Percentiles rank a stretch among this genome's conserved stretches.
Evolutionary conservation across 2,797 vertebrate species (phyloP).

Genomic region (Macroramphosus scolopax): DNA sequence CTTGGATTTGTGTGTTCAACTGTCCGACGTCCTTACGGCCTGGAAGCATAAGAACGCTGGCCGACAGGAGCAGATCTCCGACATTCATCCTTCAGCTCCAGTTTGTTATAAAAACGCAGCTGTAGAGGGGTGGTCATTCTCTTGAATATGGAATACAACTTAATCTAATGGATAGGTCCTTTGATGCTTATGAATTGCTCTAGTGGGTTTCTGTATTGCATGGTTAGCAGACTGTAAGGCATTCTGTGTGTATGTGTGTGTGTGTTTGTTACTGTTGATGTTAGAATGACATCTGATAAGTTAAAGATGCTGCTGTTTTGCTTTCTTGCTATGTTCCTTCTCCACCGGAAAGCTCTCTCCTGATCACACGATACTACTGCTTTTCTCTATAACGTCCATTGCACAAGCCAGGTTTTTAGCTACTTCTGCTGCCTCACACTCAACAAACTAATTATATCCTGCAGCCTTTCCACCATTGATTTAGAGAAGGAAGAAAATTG

Average conservation of each 20-base stretch:
- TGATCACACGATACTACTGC: neutral
- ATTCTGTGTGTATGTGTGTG: conserved; percentile 49
- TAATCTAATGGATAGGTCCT: conserved; percentile 59
- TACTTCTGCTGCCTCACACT: too few species aligned
- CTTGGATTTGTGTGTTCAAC: conserved; percentile 22
- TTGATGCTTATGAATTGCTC: conserved; percentile 37
- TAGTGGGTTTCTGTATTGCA: conserved; percentile 41
- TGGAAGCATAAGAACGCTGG: conserved; percentile 40
- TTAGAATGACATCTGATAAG: conserved; percentile 34
- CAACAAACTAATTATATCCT: too few species aligned
- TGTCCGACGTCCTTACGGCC: conserved; percentile 40
- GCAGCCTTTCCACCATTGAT: neutral
- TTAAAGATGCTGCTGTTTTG: conserved; percentile 53
- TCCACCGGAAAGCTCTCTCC: conserved; percentile 4
- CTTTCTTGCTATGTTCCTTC: conserved; percentile 2
- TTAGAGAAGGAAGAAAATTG: conserved; percentile 18
- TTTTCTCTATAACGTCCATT: neutral
- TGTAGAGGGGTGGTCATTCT: conserved; percentile 19
- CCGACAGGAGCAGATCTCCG: conserved; percentile 55
- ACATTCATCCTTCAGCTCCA: conserved; percentile 35
- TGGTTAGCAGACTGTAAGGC: conserved; percentile 64
- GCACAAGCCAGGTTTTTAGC: too few species aligned
- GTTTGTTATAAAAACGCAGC: conserved; percentile 29
- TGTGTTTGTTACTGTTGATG: conserved; percentile 30
- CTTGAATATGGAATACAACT: conserved; percentile 34